These are phyloP conservation scores for Lepidothrix coronata DNA, from an alignment of 2,113 vertebrate species.

Conservation along the genomic window DNA sequence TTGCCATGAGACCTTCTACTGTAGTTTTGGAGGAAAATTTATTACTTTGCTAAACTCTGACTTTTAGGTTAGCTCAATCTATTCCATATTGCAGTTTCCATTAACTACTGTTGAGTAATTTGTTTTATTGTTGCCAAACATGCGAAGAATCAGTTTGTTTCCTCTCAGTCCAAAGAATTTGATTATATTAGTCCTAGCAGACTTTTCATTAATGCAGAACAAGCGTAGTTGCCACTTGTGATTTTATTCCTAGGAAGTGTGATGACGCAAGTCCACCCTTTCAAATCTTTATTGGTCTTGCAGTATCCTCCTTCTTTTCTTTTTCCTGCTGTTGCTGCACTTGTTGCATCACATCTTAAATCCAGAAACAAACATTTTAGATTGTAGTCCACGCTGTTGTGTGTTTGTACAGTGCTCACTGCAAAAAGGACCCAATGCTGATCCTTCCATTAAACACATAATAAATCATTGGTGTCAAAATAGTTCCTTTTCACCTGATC, in stretches of 20 bases:
- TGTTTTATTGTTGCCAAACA: slow-evolving; percentile 7
- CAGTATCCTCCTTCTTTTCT: not conserved
- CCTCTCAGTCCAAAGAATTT: not conserved
- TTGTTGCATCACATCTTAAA: slow-evolving; percentile 9
- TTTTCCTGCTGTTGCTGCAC: not conserved
- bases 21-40: not conserved
- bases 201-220: not conserved
- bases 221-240: not conserved
- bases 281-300: not conserved
- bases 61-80: not conserved
- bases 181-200: not conserved
- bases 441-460: not conserved
- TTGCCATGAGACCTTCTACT: not conserved
- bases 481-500: not conserved
- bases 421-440: not conserved
- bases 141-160: not conserved
- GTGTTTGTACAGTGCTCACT: not conserved
- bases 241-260: not conserved
- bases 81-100: not conserved
- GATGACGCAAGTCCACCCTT: not conserved
- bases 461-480: not conserved
- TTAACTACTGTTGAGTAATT: not conserved
- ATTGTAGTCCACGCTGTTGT: not conserved
- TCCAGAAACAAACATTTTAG: not conserved
- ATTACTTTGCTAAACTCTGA: not conserved